phyloP scores from a whole-genome alignment of 2,797 vertebrate species.

The Heliangelus exortis region DNA sequence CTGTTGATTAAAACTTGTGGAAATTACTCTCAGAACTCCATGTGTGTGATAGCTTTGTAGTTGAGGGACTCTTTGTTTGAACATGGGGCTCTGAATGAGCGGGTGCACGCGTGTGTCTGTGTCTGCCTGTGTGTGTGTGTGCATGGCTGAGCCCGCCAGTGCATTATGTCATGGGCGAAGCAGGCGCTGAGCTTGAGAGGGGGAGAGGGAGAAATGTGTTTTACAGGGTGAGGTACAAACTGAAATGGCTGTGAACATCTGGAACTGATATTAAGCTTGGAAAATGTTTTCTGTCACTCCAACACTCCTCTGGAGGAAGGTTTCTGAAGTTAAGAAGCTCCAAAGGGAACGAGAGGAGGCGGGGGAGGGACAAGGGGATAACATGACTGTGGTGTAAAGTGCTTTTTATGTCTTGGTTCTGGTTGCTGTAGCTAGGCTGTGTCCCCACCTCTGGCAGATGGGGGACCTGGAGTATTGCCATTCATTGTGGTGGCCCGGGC shows the following conservation, averaged over 20 bases:
- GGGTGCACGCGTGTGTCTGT: background rate
- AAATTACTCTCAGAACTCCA: slow-evolving; percentile 56
- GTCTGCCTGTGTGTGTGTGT: background rate
- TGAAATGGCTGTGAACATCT: slow-evolving; percentile 78
- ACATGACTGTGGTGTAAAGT: background rate
- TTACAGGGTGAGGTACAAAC: slow-evolving; percentile 80
- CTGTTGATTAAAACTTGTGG: slow-evolving; percentile 66
- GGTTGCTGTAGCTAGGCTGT: rapidly evolving
- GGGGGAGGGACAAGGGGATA: slow-evolving; percentile 19
- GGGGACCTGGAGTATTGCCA: background rate
- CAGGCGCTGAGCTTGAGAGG: slow-evolving; percentile 63
- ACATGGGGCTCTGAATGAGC: slow-evolving; percentile 25
- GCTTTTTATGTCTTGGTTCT: slow-evolving; percentile 32
- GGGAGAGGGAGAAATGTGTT: slow-evolving; percentile 71
- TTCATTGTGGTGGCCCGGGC: rapidly evolving
- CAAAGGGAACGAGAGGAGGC: slow-evolving; percentile 12
- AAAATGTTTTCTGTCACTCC: slow-evolving; percentile 77
- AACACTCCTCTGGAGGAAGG: slow-evolving; percentile 67
- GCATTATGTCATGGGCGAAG: slow-evolving; percentile 68
- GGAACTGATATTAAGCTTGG: slow-evolving; percentile 80
- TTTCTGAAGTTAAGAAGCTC: slow-evolving; percentile 72
- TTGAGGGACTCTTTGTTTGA: slow-evolving; percentile 64
- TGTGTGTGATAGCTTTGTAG: slow-evolving; percentile 23
- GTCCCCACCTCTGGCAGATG: background rate
- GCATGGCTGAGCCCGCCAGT: background rate